Evolutionary conservation across 2,113 vertebrate species (phyloP), one percentile per base, ranked within the genome.

Genomic region (Ia io): DNA sequence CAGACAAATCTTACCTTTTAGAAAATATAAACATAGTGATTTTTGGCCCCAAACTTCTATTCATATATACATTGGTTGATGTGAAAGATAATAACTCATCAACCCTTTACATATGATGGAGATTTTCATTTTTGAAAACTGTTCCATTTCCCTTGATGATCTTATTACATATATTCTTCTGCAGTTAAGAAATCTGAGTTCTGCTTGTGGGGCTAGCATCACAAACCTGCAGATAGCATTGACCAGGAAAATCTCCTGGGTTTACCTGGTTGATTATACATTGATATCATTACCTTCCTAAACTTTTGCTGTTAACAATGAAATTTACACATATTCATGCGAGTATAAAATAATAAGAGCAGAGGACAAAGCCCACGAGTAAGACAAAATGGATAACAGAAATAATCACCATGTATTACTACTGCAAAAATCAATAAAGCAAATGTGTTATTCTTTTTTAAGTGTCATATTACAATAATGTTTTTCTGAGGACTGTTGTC

Each of bases 391-490:
- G 93, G 87, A 30, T 95, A 97, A 91, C 76, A 98, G 92, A 97
- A 96, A 77, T 96, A 98, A 98, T 97, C 94, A 84, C 88, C 32
- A 32, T 96, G 97, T 98, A 97, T 97, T 97, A 97, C 86, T 0
- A 6, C 37, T 96, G 90, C 73, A 97, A 97, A 98, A 98, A 98
- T 98, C 96, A 98, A 95, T 98, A 97, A 97, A 92, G 87, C 88
- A 98, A 98, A 98, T 98, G 97, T 93, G 94, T 96, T 98, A 96
- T 97, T 98, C 91, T 97, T 98, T 98, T 98, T 97, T 32, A 98
- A 98, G 97, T 96, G 97, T 98, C 94, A 90, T 98, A 98, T 98
- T 98, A 97, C 96, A 97, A 96, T 98, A 97, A 95, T 95, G 93
- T 98, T 98, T 98, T 98, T 90, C 91, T 97, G 96, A 97, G 97